phyloP scores from a whole-genome alignment of 2,797 vertebrate species.

The Phrynocephalus forsythii region DNA sequence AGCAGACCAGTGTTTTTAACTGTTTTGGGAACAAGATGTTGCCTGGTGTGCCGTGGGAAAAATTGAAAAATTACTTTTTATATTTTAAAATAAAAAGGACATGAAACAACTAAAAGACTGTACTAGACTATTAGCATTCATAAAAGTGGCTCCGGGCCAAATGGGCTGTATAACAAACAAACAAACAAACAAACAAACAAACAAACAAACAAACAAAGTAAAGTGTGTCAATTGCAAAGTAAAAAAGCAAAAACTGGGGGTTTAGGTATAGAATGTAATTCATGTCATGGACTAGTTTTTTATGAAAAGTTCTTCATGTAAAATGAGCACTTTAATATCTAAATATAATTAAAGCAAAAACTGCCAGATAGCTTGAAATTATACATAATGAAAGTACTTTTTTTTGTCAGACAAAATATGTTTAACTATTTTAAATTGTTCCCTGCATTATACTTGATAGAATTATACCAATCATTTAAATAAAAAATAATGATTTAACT shows the following conservation, averaged over 20 bases:
- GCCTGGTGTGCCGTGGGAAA: no score
- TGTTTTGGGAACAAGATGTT: no score
- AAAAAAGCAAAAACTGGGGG: constrained; percentile 16
- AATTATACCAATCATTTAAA: not conserved
- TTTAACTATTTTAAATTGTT: not conserved
- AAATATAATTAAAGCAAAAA: constrained; percentile 18
- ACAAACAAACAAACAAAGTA: no score
- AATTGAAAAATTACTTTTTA: no score
- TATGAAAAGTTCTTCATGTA: constrained; percentile 22
- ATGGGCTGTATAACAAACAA: no score
- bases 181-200: no score
- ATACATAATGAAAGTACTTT: not conserved
- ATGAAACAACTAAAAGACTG: no score
- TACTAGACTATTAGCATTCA: no score
- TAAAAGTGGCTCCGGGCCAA: no score
- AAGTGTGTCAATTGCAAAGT: constrained; percentile 43
- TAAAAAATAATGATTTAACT: not conserved
- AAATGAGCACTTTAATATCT: constrained; percentile 33
- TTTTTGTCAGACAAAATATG: not conserved
- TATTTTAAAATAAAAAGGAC: no score
- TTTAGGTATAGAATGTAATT: constrained; percentile 5
- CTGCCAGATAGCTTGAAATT: not conserved
- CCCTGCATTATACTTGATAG: not conserved
- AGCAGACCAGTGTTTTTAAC: no score
- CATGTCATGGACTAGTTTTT: not conserved